Conservation (phyloP, 2,797 vertebrate genomes). For the Enteromius paludinosus region DNA sequence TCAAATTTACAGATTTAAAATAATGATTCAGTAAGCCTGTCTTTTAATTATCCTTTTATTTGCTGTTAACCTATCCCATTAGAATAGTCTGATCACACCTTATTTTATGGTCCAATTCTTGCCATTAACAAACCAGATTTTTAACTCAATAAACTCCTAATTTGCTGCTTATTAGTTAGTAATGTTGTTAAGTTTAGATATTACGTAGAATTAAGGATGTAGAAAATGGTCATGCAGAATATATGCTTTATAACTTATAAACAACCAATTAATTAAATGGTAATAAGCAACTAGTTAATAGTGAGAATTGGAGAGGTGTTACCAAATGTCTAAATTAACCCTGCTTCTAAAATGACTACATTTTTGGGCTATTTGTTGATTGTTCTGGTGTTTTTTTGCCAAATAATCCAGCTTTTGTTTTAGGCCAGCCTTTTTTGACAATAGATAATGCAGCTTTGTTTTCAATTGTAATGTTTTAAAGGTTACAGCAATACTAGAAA, state of each 20-base stretch:
- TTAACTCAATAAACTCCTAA: neutral
- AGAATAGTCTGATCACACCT: neutral
- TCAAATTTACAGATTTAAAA: neutral
- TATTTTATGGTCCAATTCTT: neutral
- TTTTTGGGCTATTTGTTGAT: neutral
- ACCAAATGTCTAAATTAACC: neutral
- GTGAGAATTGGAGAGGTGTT: neutral
- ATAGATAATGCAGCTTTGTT: neutral
- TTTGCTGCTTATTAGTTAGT: neutral
- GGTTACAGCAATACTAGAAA: constrained; percentile 5
- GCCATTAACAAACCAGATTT: neutral
- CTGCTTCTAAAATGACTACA: neutral
- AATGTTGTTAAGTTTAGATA: neutral
- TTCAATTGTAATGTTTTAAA: neutral
- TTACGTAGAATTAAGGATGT: neutral
- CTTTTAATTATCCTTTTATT: neutral
- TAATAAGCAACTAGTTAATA: neutral
- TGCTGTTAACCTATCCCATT: neutral
- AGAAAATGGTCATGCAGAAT: neutral
- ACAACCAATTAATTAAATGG: neutral
- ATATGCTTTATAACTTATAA: neutral
- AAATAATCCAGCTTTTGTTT: neutral
- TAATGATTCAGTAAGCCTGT: neutral
- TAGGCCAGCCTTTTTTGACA: neutral
- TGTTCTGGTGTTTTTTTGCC: neutral